phyloP scores from a whole-genome alignment of 1,140 invertebrate genomes.

The Sesamia nonagrioides region DNA sequence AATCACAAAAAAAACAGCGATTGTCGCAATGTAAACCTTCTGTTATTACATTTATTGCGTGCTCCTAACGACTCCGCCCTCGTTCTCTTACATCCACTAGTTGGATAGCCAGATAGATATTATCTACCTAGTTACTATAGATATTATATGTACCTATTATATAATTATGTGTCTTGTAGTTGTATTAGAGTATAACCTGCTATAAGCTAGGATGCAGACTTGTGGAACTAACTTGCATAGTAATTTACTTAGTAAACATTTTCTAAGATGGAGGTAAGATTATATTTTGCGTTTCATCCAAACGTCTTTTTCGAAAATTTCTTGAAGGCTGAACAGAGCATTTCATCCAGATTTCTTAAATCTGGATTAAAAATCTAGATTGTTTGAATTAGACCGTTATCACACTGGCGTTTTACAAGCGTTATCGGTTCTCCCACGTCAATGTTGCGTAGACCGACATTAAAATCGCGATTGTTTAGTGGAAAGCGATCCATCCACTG shows the following conservation, averaged over 20 bases:
- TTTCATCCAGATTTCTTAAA: too few species aligned
- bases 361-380: too few species aligned
- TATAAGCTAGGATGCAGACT: background rate
- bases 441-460: too few species aligned
- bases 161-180: constrained; percentile 8
- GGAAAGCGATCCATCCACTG: too few species aligned
- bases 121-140: background rate
- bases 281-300: background rate
- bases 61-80: background rate
- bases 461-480: too few species aligned
- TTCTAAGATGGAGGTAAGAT: background rate
- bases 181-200: background rate
- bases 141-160: too few species aligned
- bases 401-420: too few species aligned
- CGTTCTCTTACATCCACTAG: background rate
- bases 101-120: constrained; percentile 1
- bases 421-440: too few species aligned
- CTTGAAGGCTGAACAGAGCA: too few species aligned
- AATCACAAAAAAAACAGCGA: background rate
- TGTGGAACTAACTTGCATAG: background rate
- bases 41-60: background rate
- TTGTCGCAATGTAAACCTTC: background rate
- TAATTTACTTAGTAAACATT: background rate
- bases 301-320: too few species aligned
- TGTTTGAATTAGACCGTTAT: too few species aligned